phyloP scores from a whole-genome alignment of 2,888 invertebrate genomes.

The Macrosoma leucophasiata region DNA sequence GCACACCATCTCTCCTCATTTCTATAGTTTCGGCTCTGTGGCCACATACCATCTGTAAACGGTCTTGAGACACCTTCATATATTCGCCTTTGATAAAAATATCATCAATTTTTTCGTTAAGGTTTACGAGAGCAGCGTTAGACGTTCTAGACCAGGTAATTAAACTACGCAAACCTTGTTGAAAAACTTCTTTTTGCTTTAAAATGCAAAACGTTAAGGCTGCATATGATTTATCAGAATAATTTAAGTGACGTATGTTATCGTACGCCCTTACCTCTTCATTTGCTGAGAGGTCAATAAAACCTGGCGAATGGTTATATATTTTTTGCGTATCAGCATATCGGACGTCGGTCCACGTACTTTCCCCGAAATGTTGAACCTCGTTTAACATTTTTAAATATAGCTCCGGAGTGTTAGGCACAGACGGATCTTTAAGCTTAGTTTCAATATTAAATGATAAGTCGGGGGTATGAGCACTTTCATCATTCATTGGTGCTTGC shows the following conservation, averaged over 20 bases:
- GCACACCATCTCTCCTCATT: too few species aligned
- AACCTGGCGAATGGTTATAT: constrained; percentile 3
- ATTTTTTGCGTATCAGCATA: constrained; percentile 7
- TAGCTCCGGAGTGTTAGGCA: too few species aligned
- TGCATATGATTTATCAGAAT: constrained; percentile 7
- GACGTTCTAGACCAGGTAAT: background rate
- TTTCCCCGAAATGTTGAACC: too few species aligned
- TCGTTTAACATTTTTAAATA: too few species aligned
- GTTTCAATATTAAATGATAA: too few species aligned
- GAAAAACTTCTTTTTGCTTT: constrained; percentile 7
- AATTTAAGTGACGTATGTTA: background rate
- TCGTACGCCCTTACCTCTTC: background rate
- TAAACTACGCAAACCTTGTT: constrained; percentile 1
- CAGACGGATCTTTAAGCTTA: too few species aligned
- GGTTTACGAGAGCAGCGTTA: background rate
- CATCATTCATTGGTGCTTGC: too few species aligned
- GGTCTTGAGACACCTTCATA: constrained; percentile 7
- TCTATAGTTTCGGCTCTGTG: too few species aligned
- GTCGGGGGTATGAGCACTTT: too few species aligned
- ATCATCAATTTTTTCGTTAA: background rate
- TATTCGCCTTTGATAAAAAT: background rate
- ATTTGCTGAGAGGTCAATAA: constrained; percentile 1
- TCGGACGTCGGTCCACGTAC: too few species aligned
- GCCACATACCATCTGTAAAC: too few species aligned
- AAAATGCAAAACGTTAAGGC: constrained; percentile 4